Evolutionary conservation across 2,113 vertebrate genomes (phyloP).

Genomic region (Acanthisitta chloris): DNA sequence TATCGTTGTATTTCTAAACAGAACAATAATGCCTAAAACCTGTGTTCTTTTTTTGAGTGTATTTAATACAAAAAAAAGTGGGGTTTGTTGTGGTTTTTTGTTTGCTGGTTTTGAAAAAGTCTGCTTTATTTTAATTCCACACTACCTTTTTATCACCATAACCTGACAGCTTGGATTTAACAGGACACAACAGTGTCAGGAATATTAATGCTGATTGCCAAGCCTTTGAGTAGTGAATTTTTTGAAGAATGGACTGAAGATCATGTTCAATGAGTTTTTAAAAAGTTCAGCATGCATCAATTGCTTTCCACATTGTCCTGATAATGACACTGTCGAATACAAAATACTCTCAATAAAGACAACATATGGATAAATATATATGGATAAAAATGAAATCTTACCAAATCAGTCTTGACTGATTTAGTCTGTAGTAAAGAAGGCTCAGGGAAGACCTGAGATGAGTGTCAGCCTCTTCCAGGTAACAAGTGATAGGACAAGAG

Average conservation of each 20-base stretch:
- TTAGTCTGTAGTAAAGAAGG: background rate
- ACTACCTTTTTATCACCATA: background rate
- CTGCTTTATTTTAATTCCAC: background rate
- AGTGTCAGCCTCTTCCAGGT: fast-evolving
- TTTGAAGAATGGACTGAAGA: background rate
- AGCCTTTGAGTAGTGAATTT: background rate
- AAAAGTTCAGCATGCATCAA: background rate
- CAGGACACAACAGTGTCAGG: background rate
- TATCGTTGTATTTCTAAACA: background rate
- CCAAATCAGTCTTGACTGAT: background rate
- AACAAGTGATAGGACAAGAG: background rate
- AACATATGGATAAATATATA: background rate
- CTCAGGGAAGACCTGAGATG: background rate
- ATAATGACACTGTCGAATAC: background rate
- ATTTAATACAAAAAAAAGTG: background rate
- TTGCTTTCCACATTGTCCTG: background rate
- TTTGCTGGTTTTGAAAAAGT: background rate
- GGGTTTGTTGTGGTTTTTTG: background rate
- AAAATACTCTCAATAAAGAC: background rate
- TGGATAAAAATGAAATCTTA: background rate
- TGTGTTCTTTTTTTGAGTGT: background rate
- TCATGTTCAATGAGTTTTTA: background rate
- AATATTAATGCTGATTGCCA: background rate
- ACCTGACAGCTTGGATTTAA: background rate
- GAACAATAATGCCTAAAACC: background rate